A percentile compares a stretch with the other conserved stretches of the same genome.
phyloP scores from a whole-genome alignment of 2,113 vertebrate genomes.

The Bufo gargarizans region DNA sequence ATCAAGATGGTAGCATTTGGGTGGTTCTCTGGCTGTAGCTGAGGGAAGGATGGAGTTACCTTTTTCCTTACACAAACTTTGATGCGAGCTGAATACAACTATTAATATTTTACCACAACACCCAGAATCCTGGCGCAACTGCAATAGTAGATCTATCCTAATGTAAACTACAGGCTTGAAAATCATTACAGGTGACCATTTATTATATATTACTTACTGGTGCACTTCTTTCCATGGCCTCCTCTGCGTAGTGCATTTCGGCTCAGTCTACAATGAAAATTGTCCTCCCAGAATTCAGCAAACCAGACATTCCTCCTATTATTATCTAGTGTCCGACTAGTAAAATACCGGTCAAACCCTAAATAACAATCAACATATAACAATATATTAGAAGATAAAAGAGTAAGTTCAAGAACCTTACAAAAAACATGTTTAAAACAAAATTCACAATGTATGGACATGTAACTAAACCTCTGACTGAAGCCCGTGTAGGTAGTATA shows the following conservation, averaged over 20 bases:
- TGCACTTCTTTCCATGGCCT: conserved; percentile 92
- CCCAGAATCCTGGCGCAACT: no score
- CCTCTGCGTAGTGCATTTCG: conserved; percentile 89
- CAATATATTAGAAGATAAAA: not conserved
- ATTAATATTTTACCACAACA: no score
- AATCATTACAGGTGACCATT: not conserved
- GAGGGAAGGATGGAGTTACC: no score
- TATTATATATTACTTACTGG: conserved; percentile 83
- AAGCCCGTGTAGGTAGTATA: conserved; percentile 89
- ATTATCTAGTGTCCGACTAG: conserved; percentile 92
- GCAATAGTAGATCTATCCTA: no score
- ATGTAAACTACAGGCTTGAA: not conserved
- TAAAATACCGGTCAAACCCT: conserved; percentile 97
- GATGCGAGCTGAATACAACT: no score
- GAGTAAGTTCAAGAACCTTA: not conserved
- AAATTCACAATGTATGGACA: not conserved
- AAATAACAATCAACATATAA: conserved; percentile 34
- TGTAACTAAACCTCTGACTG: conserved; percentile 82
- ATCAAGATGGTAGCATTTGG: no score
- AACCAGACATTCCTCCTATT: conserved; percentile 97
- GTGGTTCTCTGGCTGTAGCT: no score
- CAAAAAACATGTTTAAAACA: not conserved
- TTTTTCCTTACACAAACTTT: no score
- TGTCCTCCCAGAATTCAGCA: conserved; percentile 96
- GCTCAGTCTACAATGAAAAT: conserved; percentile 95